These are phyloP conservation scores for Tetranychus truncatus DNA, from an alignment of 2,888 invertebrate species.

Conservation along the genomic window DNA sequence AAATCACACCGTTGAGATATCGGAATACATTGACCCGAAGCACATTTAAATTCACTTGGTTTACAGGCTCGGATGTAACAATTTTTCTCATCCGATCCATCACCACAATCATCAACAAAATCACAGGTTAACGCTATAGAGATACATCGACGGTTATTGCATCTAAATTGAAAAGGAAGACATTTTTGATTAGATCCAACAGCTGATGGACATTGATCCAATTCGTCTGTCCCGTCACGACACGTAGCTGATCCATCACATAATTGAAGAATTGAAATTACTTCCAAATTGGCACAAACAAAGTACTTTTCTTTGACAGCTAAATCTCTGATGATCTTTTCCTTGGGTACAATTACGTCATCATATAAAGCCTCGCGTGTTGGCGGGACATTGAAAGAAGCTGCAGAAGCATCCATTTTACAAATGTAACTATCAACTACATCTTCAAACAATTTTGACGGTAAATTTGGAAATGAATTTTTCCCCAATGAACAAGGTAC, in stretches of 20 bases:
- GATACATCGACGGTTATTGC: constrained; percentile 26
- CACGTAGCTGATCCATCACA: constrained; percentile 30
- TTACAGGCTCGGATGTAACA: constrained; percentile 28
- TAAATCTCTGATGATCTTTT: background rate
- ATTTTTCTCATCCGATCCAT: constrained; percentile 33
- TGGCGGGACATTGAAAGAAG: constrained; percentile 1
- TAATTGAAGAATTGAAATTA: constrained; percentile 28
- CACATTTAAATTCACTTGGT: constrained; percentile 28
- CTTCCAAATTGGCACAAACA: constrained; percentile 28
- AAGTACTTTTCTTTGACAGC: constrained; percentile 26
- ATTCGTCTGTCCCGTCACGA: constrained; percentile 30
- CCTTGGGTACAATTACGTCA: constrained; percentile 3
- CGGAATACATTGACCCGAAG: constrained; percentile 32
- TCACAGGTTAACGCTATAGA: constrained; percentile 31
- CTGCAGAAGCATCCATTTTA: constrained; percentile 24
- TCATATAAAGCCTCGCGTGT: constrained; percentile 2
- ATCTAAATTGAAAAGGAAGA: constrained; percentile 26
- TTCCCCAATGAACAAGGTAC: constrained; percentile 30
- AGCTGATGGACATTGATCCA: constrained; percentile 26
- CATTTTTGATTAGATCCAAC: constrained; percentile 20
- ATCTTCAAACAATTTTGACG: constrained; percentile 6
- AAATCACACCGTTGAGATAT: constrained; percentile 30
- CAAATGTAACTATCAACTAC: constrained; percentile 28
- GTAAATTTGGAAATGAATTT: constrained; percentile 5
- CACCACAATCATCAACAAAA: constrained; percentile 35